These are phyloP conservation scores for Halcyon chelicuti DNA, from an alignment of 2,797 vertebrate species.

Conservation along the genomic window DNA sequence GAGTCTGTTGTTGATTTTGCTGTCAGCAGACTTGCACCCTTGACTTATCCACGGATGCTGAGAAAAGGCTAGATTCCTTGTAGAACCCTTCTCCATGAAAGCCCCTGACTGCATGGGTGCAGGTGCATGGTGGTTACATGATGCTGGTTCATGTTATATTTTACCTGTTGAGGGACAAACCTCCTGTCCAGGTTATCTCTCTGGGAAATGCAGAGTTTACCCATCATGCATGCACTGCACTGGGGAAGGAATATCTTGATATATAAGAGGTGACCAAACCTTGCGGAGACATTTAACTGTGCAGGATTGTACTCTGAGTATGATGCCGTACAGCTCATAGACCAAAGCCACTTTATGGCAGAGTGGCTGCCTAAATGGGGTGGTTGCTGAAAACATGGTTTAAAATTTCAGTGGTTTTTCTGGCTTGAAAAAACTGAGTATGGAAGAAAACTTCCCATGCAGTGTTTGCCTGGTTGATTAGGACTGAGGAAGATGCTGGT, in stretches of 20 bases:
- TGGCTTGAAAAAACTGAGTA: neutral
- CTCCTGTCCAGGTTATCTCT: neutral
- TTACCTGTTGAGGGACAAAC: neutral
- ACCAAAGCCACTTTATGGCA: neutral
- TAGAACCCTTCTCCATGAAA: neutral
- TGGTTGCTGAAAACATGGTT: neutral
- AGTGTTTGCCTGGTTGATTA: rapidly evolving
- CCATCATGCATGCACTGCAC: rapidly evolving
- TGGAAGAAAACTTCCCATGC: neutral
- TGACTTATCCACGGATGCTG: neutral
- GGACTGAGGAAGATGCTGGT: neutral
- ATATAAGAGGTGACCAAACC: neutral
- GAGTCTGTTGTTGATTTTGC: neutral
- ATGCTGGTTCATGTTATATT: neutral
- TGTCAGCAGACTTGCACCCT: neutral
- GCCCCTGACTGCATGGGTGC: neutral
- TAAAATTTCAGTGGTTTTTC: neutral
- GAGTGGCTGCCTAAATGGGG: neutral
- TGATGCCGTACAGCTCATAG: neutral
- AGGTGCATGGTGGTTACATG: neutral
- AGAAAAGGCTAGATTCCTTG: neutral
- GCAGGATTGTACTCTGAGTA: neutral
- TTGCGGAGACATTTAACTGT: neutral
- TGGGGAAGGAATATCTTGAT: neutral
- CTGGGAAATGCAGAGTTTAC: neutral